Conservation (phyloP, 2,797 vertebrate species). For the Miichthys miiuy region DNA sequence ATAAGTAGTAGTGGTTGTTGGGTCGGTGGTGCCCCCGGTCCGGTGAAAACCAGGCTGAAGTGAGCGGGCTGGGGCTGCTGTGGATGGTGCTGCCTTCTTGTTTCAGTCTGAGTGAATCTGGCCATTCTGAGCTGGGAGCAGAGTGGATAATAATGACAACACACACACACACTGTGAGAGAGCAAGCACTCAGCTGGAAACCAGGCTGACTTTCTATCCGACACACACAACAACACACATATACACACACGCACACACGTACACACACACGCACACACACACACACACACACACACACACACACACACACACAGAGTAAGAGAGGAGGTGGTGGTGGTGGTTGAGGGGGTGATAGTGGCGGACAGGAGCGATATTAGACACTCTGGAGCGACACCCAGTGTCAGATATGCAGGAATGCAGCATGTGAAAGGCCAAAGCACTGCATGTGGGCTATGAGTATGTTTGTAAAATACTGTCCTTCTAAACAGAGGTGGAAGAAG, state of each 20-base stretch:
- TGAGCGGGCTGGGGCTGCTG: slow-evolving; percentile 89
- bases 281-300: slow-evolving; percentile 1
- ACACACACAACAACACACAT: slow-evolving; percentile 77
- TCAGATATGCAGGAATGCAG: slow-evolving; percentile 10
- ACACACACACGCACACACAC: slow-evolving; percentile 59
- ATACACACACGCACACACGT: slow-evolving; percentile 53
- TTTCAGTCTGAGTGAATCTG: slow-evolving; percentile 97
- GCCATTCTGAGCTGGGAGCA: slow-evolving; percentile 95
- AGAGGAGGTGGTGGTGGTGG: background rate
- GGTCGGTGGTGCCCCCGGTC: slow-evolving; percentile 87
- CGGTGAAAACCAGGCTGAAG: slow-evolving; percentile 91
- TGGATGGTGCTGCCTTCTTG: slow-evolving; percentile 91
- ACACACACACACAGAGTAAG: slow-evolving; percentile 48
- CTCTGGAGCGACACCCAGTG: slow-evolving; percentile 85
- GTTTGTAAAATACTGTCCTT: background rate
- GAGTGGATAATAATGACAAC: slow-evolving; percentile 92
- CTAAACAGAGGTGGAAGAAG: background rate
- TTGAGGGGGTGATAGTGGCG: slow-evolving; percentile 54
- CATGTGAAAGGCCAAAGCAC: rapidly evolving
- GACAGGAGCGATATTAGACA: slow-evolving; percentile 64
- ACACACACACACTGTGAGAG: slow-evolving; percentile 83
- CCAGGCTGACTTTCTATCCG: slow-evolving; percentile 88
- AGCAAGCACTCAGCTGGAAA: slow-evolving; percentile 90
- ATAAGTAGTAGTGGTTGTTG: slow-evolving; percentile 83
- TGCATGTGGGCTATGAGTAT: background rate